Percentiles rank a stretch among this genome's conserved stretches.
phyloP scores from a whole-genome alignment of 2,888 invertebrate genomes.

The Cataglyphis altisquamis region DNA sequence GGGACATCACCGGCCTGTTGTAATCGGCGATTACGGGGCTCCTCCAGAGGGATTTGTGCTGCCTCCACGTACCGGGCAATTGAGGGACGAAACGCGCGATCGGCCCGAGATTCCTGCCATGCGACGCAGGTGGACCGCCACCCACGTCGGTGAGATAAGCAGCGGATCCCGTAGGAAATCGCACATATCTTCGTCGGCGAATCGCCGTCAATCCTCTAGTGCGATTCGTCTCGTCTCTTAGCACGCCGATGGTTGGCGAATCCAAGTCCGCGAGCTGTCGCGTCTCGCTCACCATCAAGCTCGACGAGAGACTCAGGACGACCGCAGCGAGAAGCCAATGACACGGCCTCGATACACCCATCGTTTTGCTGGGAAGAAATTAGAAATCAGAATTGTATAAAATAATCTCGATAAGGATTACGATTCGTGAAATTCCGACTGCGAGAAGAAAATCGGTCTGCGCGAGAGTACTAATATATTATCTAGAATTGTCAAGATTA shows the following conservation, averaged over 20 bases:
- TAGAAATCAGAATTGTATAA: background rate
- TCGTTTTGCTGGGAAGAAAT: slow-evolving; percentile 74
- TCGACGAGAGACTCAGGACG: slow-evolving; percentile 73
- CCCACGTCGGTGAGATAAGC: slow-evolving; percentile 76
- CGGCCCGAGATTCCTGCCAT: slow-evolving; percentile 71
- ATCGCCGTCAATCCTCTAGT: slow-evolving; percentile 43
- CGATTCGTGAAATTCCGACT: too few species aligned
- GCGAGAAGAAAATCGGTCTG: too few species aligned
- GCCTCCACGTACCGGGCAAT: slow-evolving; percentile 79
- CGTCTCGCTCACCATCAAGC: slow-evolving; percentile 16
- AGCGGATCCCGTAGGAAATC: slow-evolving; percentile 78
- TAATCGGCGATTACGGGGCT: slow-evolving; percentile 71
- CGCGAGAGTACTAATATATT: too few species aligned
- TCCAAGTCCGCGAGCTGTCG: slow-evolving; percentile 13
- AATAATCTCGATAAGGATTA: background rate
- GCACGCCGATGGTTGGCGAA: slow-evolving; percentile 29
- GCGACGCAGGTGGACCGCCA: slow-evolving; percentile 61
- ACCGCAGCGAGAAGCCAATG: slow-evolving; percentile 81
- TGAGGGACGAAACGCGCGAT: slow-evolving; percentile 72
- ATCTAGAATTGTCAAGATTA: too few species aligned
- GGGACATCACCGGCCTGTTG: slow-evolving; percentile 83
- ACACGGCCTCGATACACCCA: slow-evolving; percentile 81
- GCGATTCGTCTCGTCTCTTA: slow-evolving; percentile 47
- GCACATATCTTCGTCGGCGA: slow-evolving; percentile 78
- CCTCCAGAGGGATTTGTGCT: slow-evolving; percentile 83